These are phyloP conservation scores for Tipula confusa DNA, from an alignment of 2,888 invertebrate genomes.

Conservation along the genomic window DNA sequence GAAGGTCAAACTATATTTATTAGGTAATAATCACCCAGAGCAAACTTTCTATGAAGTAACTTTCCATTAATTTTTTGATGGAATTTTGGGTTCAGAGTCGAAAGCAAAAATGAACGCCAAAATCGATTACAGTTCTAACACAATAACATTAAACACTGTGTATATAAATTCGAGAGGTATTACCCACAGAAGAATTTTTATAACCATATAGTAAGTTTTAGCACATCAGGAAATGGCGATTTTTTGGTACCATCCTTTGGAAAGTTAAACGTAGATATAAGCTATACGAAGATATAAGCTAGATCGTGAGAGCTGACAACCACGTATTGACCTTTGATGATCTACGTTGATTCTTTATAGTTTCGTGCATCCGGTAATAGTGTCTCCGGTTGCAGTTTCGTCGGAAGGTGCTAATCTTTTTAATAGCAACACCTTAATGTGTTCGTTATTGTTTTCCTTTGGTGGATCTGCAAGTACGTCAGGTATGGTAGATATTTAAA, in stretches of 20 bases:
- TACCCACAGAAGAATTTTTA: background rate
- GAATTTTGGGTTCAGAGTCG: background rate
- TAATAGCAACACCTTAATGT: too few relatives aligned
- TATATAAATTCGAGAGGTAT: background rate
- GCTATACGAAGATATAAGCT: too few relatives aligned
- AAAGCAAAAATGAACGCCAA: background rate
- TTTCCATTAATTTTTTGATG: background rate
- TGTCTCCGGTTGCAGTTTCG: too few relatives aligned
- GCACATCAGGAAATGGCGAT: background rate
- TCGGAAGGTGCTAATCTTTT: too few relatives aligned
- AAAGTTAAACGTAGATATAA: background rate
- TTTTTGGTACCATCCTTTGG: background rate
- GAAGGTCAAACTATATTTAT: background rate
- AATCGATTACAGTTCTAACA: background rate
- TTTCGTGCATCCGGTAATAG: too few relatives aligned
- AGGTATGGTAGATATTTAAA: too few relatives aligned
- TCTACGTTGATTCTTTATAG: too few relatives aligned
- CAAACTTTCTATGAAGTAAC: background rate
- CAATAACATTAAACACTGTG: background rate
- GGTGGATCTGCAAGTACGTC: too few relatives aligned
- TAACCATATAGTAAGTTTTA: background rate
- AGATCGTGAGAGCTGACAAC: too few relatives aligned
- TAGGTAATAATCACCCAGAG: background rate
- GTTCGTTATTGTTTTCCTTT: too few relatives aligned
- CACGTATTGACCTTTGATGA: too few relatives aligned